Conservation (phyloP, 2,113 vertebrate genomes). For the Grammatotria lemairii region DNA sequence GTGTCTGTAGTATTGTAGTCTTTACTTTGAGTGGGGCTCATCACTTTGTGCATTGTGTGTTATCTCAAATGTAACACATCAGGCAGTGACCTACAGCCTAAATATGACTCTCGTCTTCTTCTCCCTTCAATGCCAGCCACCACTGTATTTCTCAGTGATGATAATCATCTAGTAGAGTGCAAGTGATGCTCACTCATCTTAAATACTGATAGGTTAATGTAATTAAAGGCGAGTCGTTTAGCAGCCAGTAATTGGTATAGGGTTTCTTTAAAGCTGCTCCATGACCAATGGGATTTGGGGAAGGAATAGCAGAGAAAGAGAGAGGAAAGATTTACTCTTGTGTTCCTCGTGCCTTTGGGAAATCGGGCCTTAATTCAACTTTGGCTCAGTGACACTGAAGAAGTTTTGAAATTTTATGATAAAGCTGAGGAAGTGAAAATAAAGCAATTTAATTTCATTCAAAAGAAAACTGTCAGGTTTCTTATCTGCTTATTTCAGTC, state of each 20-base stretch:
- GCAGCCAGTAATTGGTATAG: conserved; percentile 55
- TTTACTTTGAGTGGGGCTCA: not conserved
- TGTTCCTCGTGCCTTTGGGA: conserved; percentile 14
- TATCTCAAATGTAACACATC: conserved; percentile 3
- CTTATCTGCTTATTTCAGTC: not conserved
- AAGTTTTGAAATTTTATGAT: not conserved
- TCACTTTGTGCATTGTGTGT: not conserved
- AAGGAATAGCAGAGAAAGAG: conserved; percentile 3
- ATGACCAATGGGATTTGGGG: conserved; percentile 64
- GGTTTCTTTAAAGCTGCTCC: conserved; percentile 56
- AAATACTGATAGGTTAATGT: conserved; percentile 64
- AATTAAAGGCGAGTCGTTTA: conserved; percentile 64
- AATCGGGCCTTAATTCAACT: conserved; percentile 4
- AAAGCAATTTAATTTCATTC: not conserved
- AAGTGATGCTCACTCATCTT: conserved; percentile 20
- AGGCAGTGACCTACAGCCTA: not conserved
- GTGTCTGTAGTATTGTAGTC: not conserved
- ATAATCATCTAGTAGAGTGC: conserved; percentile 36
- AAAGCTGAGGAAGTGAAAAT: not conserved
- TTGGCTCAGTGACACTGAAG: conserved; percentile 9
- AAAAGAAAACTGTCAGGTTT: not conserved
- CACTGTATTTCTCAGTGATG: conserved; percentile 3
- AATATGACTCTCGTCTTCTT: not conserved
- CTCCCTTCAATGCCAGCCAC: not conserved
- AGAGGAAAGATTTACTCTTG: not conserved